Evolutionary conservation across 2,888 invertebrate species (phyloP).

Genomic region (Nomada hirtipes): DNA sequence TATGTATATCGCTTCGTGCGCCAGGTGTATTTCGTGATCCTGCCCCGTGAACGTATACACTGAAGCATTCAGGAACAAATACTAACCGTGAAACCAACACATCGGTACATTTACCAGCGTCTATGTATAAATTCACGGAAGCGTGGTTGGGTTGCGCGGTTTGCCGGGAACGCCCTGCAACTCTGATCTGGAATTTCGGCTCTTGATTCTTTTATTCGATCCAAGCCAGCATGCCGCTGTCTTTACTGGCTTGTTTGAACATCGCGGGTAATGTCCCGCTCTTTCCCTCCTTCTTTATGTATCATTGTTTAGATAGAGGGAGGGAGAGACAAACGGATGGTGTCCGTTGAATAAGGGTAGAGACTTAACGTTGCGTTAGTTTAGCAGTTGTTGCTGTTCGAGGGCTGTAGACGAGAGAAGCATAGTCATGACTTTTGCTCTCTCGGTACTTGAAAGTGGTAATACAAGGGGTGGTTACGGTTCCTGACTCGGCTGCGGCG

Average conservation of each 20-base stretch:
- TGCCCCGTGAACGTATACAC: constrained; percentile 1
- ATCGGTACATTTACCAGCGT: neutral
- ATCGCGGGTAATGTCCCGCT: constrained; percentile 1
- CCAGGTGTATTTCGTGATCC: neutral
- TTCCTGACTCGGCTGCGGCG: constrained; percentile 40
- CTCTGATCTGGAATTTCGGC: constrained; percentile 29
- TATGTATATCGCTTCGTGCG: neutral
- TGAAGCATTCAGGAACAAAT: neutral
- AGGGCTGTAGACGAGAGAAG: constrained; percentile 20
- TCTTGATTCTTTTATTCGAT: constrained; percentile 28
- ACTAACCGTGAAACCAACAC: neutral
- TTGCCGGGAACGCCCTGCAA: constrained; percentile 8
- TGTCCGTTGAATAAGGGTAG: constrained; percentile 22
- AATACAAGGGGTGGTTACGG: constrained; percentile 58
- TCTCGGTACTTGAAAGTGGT: constrained; percentile 41
- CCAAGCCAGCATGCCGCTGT: neutral
- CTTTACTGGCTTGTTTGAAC: constrained; percentile 18
- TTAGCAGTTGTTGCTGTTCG: constrained; percentile 20
- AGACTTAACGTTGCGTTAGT: constrained; percentile 38
- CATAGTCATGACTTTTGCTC: constrained; percentile 45
- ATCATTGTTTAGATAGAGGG: neutral
- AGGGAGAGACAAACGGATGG: neutral
- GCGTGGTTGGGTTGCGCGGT: neutral
- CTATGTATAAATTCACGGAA: neutral
- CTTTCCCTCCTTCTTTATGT: neutral